Evolutionary conservation across 2,113 vertebrate genomes (phyloP).

Genomic region (Microcebus jonahi): DNA sequence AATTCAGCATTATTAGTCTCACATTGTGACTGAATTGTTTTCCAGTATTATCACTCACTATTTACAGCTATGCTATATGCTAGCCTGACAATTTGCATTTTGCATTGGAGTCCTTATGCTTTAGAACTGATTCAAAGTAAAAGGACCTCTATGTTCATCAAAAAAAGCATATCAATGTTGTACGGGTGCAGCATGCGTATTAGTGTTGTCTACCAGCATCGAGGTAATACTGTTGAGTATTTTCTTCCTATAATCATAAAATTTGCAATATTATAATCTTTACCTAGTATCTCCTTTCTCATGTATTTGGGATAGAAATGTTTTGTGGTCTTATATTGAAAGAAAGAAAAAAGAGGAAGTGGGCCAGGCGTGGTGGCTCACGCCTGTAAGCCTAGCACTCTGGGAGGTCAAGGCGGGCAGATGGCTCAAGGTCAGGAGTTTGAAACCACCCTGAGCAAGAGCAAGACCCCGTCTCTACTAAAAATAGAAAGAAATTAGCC

Average conservation of each 20-base stretch:
- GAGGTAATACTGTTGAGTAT: background rate
- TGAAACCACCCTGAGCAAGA: no score
- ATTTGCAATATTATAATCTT: background rate
- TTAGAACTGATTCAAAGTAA: constrained; percentile 2
- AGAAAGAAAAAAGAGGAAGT: background rate
- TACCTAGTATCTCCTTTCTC: background rate
- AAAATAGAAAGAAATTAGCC: no score
- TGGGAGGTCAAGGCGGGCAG: no score
- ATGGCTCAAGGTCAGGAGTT: no score
- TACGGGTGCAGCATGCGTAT: background rate
- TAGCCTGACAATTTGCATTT: constrained; percentile 22
- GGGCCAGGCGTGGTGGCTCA: no score
- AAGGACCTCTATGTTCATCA: background rate
- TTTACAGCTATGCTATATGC: background rate
- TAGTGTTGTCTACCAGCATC: background rate
- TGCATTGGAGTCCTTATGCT: background rate
- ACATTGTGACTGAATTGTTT: background rate
- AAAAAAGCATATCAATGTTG: background rate
- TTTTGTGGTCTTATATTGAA: background rate
- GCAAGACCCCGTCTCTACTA: no score
- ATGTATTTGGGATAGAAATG: background rate
- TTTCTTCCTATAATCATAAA: background rate
- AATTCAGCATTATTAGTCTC: constrained; percentile 26
- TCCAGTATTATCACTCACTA: background rate
- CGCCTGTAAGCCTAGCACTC: no score